Evolutionary conservation across 1,140 invertebrate species (phyloP), one percentile per base, ranked within the genome.

Genomic region (Apocrypta bakeri): DNA sequence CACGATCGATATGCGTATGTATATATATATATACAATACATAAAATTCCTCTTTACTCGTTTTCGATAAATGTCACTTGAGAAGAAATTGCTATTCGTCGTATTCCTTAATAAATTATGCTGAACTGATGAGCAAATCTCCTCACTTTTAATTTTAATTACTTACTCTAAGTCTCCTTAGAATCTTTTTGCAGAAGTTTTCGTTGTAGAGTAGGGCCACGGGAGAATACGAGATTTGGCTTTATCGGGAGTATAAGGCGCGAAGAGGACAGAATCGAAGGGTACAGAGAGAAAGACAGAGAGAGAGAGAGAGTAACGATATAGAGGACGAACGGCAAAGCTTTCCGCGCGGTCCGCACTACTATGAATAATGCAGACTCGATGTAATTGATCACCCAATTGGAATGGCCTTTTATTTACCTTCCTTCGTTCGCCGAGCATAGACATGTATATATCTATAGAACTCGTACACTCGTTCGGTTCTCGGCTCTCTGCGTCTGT

Each of bases 381-480:
- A 90, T 90, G 90, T 92, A 92, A 92, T 92, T 92, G 91, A 92
- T 92, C 91, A 90, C 88, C 91, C 90, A 91, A 91, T 92, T 88
- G 91, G 90, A 92, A 92, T 90, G 90, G 90, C 90, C 90, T 90
- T 91, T 91, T 91, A 91, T 92, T 92, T 92, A 91, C 91, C 89
- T 91, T 91, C 88, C 88, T 90, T 88, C 88, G 85, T 87, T 90
- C 86, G 87, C 87, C 40, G 37, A 21, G 37, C 11, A 33, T 71
- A 71, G 27, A 71, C 69, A 21, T 6, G 27, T 66, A 66, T 27
- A 24, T 29, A 66, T 37, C 33, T 37, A 37, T 37, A 37, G 33
- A 85, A 87, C 88, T 84, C 88, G 87, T 87, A 88, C 86, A 85
- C 88, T 89, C 87, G 84, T 83, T 86, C 84, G 81, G 63, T 66